A percentile compares a stretch with the other conserved stretches of the same genome.
Evolutionary conservation across 2,113 vertebrate species (phyloP).

Genomic region (Nothoprocta perdicaria): DNA sequence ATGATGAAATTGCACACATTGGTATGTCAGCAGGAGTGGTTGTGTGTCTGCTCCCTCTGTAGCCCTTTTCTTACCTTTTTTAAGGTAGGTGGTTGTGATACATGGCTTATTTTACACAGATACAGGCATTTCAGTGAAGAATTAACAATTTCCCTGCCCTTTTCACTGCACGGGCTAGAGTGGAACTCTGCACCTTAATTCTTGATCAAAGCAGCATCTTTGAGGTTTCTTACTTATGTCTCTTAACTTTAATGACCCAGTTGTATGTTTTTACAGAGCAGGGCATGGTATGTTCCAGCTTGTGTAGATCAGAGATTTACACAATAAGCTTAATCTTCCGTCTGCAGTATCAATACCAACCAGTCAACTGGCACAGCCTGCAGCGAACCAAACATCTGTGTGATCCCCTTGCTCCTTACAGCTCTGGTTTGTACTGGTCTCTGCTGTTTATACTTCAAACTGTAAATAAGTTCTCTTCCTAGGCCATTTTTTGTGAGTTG

Average conservation of each 20-base stretch:
- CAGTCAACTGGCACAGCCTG: not conserved
- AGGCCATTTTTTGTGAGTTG: not conserved
- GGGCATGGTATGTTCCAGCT: not conserved
- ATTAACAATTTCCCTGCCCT: no score
- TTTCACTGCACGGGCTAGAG: not conserved
- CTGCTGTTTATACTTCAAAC: conserved; percentile 13
- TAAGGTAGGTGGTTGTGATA: not conserved
- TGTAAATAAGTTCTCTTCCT: not conserved
- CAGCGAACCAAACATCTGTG: not conserved
- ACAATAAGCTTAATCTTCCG: not conserved
- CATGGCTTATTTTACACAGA: not conserved
- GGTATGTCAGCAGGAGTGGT: accelerated
- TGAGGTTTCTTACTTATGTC: not conserved
- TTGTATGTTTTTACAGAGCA: not conserved
- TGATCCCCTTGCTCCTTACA: not conserved
- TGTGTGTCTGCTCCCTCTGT: not conserved
- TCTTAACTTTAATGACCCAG: accelerated
- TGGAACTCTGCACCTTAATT: not conserved
- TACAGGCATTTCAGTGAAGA: not conserved
- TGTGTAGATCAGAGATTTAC: not conserved
- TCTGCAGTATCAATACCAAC: not conserved
- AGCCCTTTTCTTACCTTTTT: not conserved
- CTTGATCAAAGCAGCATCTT: not conserved
- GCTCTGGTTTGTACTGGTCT: not conserved
- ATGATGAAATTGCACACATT: not conserved